Percentiles rank a stretch among this genome's conserved stretches.
Conservation (phyloP, 1,140 invertebrate genomes). For the Tetraneura akinire region DNA sequence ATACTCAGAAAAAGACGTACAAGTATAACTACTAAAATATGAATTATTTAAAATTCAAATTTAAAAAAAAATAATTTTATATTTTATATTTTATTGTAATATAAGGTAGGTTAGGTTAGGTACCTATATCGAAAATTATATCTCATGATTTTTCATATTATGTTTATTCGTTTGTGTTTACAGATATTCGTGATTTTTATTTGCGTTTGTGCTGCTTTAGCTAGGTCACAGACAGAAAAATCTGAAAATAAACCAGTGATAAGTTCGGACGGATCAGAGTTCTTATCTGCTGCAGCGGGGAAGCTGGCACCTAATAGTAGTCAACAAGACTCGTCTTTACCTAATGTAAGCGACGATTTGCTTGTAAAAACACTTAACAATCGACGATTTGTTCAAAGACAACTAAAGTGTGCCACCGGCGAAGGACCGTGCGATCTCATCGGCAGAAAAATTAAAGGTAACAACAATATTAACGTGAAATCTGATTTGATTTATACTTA, state of each 20-base stretch:
- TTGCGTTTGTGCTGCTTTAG: neutral
- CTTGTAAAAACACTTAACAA: constrained; percentile 69
- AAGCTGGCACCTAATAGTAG: neutral
- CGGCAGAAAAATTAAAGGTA: constrained; percentile 72
- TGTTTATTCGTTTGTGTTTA: no score
- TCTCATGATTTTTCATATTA: no score
- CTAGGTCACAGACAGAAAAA: neutral
- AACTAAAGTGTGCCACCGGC: constrained; percentile 71
- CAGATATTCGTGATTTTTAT: neutral
- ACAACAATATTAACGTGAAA: no score
- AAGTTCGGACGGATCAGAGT: neutral
- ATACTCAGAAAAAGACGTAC: no score
- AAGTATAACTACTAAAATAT: no score
- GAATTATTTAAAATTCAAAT: no score
- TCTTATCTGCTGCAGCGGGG: neutral
- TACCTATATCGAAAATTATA: no score
- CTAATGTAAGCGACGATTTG: constrained; percentile 61
- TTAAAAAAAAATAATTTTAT: no score
- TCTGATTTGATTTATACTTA: no score
- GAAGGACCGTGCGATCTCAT: constrained; percentile 72
- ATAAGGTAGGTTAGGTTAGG: no score
- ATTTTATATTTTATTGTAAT: no score
- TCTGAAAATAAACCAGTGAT: neutral
- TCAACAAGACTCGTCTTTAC: neutral
- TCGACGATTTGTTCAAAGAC: constrained; percentile 69